A percentile compares a stretch with the other conserved stretches of the same genome.
Conservation (phyloP, 2,797 vertebrate genomes). For the Salmo trutta region DNA sequence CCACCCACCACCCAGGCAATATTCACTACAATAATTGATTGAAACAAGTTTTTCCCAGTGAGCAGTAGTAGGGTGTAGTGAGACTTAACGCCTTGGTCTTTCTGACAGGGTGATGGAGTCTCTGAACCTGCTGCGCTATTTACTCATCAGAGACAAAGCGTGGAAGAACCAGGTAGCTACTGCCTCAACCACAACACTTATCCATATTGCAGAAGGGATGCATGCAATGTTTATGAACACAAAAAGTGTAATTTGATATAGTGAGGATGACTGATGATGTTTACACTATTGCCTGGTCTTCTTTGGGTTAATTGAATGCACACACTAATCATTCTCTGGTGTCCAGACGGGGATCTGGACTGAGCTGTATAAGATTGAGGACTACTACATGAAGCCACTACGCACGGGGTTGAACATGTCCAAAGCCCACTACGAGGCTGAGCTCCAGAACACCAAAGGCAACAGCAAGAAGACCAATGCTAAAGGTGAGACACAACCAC, state of each 20-base stretch:
- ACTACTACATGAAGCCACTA: conserved; percentile 87
- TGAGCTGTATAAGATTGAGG: conserved; percentile 83
- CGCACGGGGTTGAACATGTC: conserved; percentile 94
- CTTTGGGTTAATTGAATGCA: neutral
- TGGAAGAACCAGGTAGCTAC: conserved; percentile 78
- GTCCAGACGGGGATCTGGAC: conserved; percentile 85
- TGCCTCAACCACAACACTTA: neutral
- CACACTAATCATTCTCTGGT: neutral
- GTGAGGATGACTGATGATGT: neutral
- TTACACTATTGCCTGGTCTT: neutral
- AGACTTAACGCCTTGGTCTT: neutral
- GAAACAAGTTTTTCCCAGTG: neutral
- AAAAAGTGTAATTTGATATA: neutral
- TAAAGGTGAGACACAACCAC: conserved; percentile 58
- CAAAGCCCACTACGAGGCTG: conserved; percentile 92
- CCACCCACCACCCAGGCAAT: neutral
- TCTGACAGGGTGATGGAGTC: conserved; percentile 89
- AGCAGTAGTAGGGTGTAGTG: neutral
- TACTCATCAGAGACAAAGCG: conserved; percentile 92
- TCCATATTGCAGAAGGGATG: neutral
- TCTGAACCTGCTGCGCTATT: conserved; percentile 91
- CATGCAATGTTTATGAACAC: neutral
- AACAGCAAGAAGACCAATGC: conserved; percentile 62
- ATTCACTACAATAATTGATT: neutral
- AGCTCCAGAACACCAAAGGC: conserved; percentile 83